These are phyloP conservation scores for Hirtodrosophila alboralis DNA, from an alignment of 2,888 invertebrate genomes.

Conservation along the genomic window DNA sequence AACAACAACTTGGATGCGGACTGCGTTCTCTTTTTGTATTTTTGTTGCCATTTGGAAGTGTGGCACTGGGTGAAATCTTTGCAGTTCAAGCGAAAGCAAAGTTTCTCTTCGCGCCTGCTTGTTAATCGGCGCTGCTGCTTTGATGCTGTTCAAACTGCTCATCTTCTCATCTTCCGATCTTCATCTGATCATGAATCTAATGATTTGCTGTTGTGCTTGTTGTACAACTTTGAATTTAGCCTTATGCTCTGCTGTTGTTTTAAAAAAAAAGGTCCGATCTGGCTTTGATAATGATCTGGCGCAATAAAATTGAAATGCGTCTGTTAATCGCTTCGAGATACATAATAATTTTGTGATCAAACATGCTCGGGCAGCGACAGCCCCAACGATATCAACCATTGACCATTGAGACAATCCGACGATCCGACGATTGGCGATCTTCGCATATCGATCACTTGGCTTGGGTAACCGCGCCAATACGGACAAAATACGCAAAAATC, in stretches of 20 bases:
- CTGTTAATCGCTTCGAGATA: slow-evolving; percentile 76
- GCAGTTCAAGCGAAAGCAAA: slow-evolving; percentile 61
- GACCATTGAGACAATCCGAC: slow-evolving; percentile 25
- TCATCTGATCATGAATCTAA: slow-evolving; percentile 60
- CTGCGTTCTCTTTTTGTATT: slow-evolving; percentile 42
- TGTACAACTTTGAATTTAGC: slow-evolving; percentile 36
- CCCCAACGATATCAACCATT: slow-evolving; percentile 9
- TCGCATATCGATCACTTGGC: slow-evolving; percentile 71
- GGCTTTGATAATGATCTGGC: slow-evolving; percentile 69
- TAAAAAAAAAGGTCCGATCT: slow-evolving; percentile 46
- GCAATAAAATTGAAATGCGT: slow-evolving; percentile 79
- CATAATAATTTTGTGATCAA: slow-evolving; percentile 74
- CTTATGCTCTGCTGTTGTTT: slow-evolving; percentile 20
- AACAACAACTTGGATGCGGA: slow-evolving; percentile 5
- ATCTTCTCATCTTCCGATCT: background rate
- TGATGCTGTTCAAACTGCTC: slow-evolving; percentile 44
- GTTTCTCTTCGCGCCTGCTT: slow-evolving; percentile 74
- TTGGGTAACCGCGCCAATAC: slow-evolving; percentile 2
- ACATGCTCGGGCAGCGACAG: slow-evolving; percentile 47
- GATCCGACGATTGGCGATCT: slow-evolving; percentile 28
- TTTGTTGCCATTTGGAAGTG: slow-evolving; percentile 51
- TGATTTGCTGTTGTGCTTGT: slow-evolving; percentile 56
- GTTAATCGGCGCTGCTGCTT: slow-evolving; percentile 68
- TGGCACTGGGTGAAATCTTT: slow-evolving; percentile 74
- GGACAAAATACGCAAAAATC: slow-evolving; percentile 68